Evolutionary conservation across 2,888 invertebrate species (phyloP), one percentile per base, ranked within the genome.

Genomic region (Dolomedes plantarius): DNA sequence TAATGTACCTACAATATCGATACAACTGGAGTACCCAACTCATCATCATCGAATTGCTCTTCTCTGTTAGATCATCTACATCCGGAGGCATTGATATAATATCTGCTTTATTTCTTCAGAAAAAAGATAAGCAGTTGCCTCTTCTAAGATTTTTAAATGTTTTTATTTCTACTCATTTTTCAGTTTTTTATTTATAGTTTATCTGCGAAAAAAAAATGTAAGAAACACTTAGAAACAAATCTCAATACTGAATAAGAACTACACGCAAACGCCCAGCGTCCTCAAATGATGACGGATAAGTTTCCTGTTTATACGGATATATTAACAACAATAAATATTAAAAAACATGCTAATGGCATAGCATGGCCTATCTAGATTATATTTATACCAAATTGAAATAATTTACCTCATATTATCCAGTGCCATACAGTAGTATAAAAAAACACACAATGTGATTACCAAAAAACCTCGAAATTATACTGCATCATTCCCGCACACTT

Each of bases 1-100:
- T 64, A 64, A 23, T 64, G 64, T 27, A 64, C 27, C 64, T 64
- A 28, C 64, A 64, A 27, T 64, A 27, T 64, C 64, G 64, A 23
- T 64, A 64, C 64, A 64, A 64, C 64, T 9, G 64, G 64, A 64
- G 64, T 64, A 64, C 28, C 64, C 64, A 64, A 27, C 64, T 64
- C 64, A 23, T 64, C 64, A 64, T 64, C 64, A 64, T 64, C 64
- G 16, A 64, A 64, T 28, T 64, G n/a, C n/a, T n/a, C n/a, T n/a
- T n/a, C n/a, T n/a, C n/a, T n/a, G n/a, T n/a, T n/a, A n/a, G n/a
- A 23, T 64, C 64, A 64, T 64, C 64, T 3, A 27, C 64, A 28
- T 64, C 27, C 11, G 27, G 64, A 64, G 27, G 9, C 64, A 27
- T 64, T 28, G 64, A 3, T 64, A 64, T 27, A 64, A 64, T 64